Base-by-base conservation (phyloP, 1,140 invertebrate genomes). In the Mercenaria mercenaria region DNA sequence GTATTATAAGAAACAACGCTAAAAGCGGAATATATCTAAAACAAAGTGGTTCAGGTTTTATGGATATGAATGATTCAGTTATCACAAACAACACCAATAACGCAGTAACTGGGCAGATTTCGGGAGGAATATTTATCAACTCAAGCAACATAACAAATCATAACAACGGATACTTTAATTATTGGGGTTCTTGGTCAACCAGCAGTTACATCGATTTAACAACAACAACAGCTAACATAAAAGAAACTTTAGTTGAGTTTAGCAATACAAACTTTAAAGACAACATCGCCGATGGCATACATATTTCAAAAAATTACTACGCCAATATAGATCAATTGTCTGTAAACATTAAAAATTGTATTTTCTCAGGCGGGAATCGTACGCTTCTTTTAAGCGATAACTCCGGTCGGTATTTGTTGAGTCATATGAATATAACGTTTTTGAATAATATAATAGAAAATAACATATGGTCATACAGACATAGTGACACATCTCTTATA, bases 161-260 rank as follows among this genome's bases (percentile, higher is more conserved):
- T 47, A 39, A 20, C 69, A 32, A 41, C n/a, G 37, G 69, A 39
- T 26, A 74, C 18, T 39, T 47, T 26, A 18, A 32, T n/a, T 52
- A 59, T 11, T 79, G 76, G 39, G 43, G 50, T 15, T 32, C 56
- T 37, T 80, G 77, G 77, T 3, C 32, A 32, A 29, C 3, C 8
- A n/a, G n/a, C 18, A 26, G n/a, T 11, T 77, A 77, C 29, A 77
- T 77, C n/a, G n/a, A 80, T 80, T 56, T 52, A 0, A 56, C 59
- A 4, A 23, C 10, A 3, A 23, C 52, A 11, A 15, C 52, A 23
- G 4, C 10, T 23, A n/a, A 26, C 26, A 15, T 64, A 4, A 8
- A 29, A n/a, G 3, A 64, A 1, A 8, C 26, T 11, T 29, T 2
- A 8, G 15, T 29, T 10, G 15, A 29, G 6, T 64, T 64, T 15